These are phyloP conservation scores for Gasteruption jaculator DNA, from an alignment of 2,888 invertebrate species.

Conservation along the genomic window DNA sequence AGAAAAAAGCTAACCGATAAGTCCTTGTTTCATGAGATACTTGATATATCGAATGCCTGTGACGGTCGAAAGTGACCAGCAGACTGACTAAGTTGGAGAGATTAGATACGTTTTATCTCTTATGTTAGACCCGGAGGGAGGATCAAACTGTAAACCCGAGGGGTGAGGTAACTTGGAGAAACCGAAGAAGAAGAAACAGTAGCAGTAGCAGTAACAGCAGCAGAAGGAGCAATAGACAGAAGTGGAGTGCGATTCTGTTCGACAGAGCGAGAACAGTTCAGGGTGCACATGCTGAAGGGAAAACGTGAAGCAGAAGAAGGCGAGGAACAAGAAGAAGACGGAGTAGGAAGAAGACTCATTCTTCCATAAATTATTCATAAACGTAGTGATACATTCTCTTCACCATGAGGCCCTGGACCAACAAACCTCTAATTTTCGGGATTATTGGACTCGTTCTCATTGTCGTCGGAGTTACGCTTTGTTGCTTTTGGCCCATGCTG, in stretches of 20 bases:
- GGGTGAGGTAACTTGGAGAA: background rate
- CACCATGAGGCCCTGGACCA: slow-evolving; percentile 44
- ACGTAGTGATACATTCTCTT: too few relatives aligned
- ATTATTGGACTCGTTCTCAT: slow-evolving; percentile 34
- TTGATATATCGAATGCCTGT: too few relatives aligned
- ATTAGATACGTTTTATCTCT: slow-evolving; percentile 34
- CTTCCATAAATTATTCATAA: background rate
- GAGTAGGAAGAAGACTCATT: slow-evolving; percentile 2
- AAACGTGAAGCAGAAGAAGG: slow-evolving; percentile 15
- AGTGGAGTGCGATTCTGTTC: background rate
- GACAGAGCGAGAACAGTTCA: background rate
- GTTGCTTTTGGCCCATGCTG: slow-evolving; percentile 32
- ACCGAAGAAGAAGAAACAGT: background rate
- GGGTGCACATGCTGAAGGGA: slow-evolving; percentile 30
- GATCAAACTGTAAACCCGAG: background rate
- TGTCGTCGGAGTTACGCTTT: slow-evolving; percentile 31
- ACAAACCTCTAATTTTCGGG: slow-evolving; percentile 33
- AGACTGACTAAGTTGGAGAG: too few relatives aligned
- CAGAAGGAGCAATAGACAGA: background rate
- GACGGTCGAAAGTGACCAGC: too few relatives aligned
- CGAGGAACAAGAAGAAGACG: slow-evolving; percentile 12
- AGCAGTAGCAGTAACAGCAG: too few relatives aligned
- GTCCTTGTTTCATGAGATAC: too few relatives aligned
- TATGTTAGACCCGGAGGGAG: slow-evolving; percentile 16
- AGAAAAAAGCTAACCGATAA: too few relatives aligned